phyloP scores from a whole-genome alignment of 2,113 vertebrate species.

The Oreochromis niloticus region DNA sequence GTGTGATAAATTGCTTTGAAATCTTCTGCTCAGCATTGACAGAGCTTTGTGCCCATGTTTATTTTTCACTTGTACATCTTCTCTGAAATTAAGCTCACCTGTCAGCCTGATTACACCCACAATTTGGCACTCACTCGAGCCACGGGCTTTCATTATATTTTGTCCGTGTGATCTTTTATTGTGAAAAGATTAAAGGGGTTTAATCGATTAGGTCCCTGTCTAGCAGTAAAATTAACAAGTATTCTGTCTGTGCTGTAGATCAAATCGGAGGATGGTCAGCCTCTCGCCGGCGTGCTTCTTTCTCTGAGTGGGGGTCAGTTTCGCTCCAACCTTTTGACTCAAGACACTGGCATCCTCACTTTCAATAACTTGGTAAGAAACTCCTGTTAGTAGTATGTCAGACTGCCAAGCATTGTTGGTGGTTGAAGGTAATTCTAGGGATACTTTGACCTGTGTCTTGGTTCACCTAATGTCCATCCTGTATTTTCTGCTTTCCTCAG shows the following conservation, averaged over 20 bases:
- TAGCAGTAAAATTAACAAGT: not conserved
- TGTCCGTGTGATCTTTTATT: not conserved
- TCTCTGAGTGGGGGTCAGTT: slow-evolving; percentile 94
- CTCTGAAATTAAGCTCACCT: not conserved
- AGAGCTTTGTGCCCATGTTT: not conserved
- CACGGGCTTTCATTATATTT: not conserved
- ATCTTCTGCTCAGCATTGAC: not conserved
- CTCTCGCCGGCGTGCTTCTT: slow-evolving; percentile 90
- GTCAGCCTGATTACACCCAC: not conserved
- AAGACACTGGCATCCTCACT: slow-evolving; percentile 89
- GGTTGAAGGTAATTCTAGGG: not conserved
- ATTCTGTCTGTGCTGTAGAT: slow-evolving; percentile 73
- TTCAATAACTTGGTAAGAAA: slow-evolving; percentile 89
- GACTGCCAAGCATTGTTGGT: not conserved
- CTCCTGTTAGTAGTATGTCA: not conserved
- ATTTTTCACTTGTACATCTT: not conserved
- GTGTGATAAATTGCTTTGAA: not conserved
- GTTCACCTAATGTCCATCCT: not conserved
- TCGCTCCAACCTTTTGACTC: slow-evolving; percentile 92
- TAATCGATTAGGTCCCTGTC: not conserved
- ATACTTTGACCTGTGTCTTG: not conserved
- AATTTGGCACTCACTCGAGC: not conserved
- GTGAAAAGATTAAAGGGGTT: not conserved
- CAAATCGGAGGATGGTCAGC: slow-evolving; percentile 83
- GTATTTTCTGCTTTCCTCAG: slow-evolving; percentile 57